Evolutionary conservation across 2,888 invertebrate species (phyloP).

Genomic region (Spilosoma lubricipeda): DNA sequence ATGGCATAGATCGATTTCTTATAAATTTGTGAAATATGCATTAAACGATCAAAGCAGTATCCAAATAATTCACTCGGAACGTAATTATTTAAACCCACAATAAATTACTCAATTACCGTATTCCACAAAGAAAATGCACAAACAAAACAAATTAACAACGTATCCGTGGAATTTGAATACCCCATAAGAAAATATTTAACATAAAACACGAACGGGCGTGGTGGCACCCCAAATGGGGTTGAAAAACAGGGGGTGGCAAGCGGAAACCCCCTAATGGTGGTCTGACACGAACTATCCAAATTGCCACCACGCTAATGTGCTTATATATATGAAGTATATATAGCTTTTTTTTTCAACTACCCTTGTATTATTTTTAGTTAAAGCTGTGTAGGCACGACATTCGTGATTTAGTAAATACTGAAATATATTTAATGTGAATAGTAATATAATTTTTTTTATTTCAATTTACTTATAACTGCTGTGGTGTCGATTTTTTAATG

Average conservation of each 20-base stretch:
- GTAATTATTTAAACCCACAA: neutral
- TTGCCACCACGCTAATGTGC: slow-evolving; percentile 63
- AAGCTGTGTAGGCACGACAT: slow-evolving; percentile 54
- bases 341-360: slow-evolving; percentile 44
- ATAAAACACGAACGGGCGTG: slow-evolving; percentile 59
- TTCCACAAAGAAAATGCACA: neutral
- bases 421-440: neutral
- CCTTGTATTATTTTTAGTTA: slow-evolving; percentile 44
- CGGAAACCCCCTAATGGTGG: slow-evolving; percentile 78
- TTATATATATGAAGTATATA: slow-evolving; percentile 55
- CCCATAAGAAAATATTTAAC: slow-evolving; percentile 55
- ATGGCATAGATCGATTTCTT: neutral
- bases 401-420: slow-evolving; percentile 48
- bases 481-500: neutral
- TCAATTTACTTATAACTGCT: neutral
- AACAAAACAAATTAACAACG: slow-evolving; percentile 10
- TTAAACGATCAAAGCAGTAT: neutral
- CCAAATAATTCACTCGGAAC: neutral
- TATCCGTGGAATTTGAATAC: slow-evolving; percentile 31
- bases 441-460: neutral
- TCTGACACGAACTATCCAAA: slow-evolving; percentile 77
- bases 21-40: neutral
- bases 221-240: slow-evolving; percentile 67
- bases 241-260: slow-evolving; percentile 54
- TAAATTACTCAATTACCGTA: neutral